Base-by-base conservation (phyloP, 1,140 invertebrate genomes). In the Hermetia illucens region DNA sequence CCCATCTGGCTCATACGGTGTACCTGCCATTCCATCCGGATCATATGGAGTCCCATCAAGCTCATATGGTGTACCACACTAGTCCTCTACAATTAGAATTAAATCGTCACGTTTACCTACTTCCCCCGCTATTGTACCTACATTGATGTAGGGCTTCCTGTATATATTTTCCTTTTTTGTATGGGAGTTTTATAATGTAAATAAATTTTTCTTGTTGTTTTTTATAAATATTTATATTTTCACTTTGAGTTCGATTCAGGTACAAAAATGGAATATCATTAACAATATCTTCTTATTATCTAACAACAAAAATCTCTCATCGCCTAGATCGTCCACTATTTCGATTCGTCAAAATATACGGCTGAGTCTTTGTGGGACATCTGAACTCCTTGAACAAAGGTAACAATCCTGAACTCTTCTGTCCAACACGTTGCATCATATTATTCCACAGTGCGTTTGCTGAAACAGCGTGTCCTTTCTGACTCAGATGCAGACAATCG, bases 401-500 rank as follows among this genome's bases (percentile, higher is more conserved):
- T 12, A 34, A 32, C 36, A 45, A 44, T 24, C 44, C 42, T 1
- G 13, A 21, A 13, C 38, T 39, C 40, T 50, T 50, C 31, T 43
- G 19, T 18, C 46, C 46, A 5, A 42, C 36, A 20, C 66, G 68
- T 51, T 70, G 53, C 41, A 71, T 24, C 45, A 71, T 55, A 43
- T 69, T 74, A 48, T 71, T 74, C 70, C 68, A 74, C 3, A 71
- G 44, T 15, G 51, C 51, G 39, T 63, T 65, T 0, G 63, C 61
- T 46, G 53, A 70, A 70, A 47, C 21, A 4, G 70, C 63, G 43
- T 77, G 67, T 18, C 63, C 61, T 45, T 71, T 72, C 45, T 74
- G 68, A 45, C 69, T 76, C 5, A 72, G 55, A 47, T 81, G 78
- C 48, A 80, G 78, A 54, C 77, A 79, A 51, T 80, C 77, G 5